Conservation (phyloP, 2,797 vertebrate genomes). For the Oceanodroma leucorhoa region DNA sequence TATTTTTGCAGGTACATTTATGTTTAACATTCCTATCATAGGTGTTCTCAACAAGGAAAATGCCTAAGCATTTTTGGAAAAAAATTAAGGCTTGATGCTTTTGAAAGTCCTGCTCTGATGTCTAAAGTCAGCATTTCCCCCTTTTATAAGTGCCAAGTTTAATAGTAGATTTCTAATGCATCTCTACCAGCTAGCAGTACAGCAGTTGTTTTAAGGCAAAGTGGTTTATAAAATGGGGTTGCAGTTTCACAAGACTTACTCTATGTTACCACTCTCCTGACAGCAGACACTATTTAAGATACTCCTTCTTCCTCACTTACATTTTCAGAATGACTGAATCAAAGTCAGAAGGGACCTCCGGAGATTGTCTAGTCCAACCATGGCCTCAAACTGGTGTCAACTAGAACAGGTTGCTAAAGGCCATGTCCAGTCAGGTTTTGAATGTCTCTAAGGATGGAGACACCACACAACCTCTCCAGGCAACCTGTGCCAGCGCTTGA, state of each 20-base stretch:
- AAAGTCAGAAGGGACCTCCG: not conserved
- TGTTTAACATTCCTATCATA: not conserved
- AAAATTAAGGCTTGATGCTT: not conserved
- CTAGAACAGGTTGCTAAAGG: not conserved
- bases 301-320: not conserved
- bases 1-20: accelerated
- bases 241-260: not conserved
- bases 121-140: not conserved
- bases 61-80: not conserved
- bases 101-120: not conserved
- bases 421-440: accelerated
- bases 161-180: not conserved
- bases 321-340: not conserved
- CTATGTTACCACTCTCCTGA: not conserved
- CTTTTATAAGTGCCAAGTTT: not conserved
- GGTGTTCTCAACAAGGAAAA: not conserved
- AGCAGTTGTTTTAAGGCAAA: not conserved
- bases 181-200: not conserved
- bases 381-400: not conserved
- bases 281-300: not conserved
- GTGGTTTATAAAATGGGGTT: not conserved
- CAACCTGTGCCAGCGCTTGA: accelerated
- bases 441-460: not conserved
- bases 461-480: too few species aligned
- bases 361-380: not conserved